phyloP scores from a whole-genome alignment of 2,797 vertebrate genomes.

The Acanthopagrus latus region DNA sequence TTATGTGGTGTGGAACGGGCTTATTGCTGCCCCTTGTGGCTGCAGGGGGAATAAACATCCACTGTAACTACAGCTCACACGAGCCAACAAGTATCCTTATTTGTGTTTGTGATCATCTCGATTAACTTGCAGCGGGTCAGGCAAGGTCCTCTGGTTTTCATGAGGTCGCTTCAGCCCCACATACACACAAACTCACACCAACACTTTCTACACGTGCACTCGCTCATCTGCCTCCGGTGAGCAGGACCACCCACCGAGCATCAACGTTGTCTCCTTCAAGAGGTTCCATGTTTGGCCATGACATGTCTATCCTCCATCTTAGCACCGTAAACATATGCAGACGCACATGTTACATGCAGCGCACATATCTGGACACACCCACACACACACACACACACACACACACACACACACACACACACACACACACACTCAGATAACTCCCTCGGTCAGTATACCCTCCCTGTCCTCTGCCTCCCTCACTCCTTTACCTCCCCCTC shows the following conservation, averaged over 20 bases:
- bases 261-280: constrained; percentile 33
- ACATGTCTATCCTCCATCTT: constrained; percentile 60
- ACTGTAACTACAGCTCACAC: background rate
- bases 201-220: constrained; percentile 23
- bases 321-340: constrained; percentile 54
- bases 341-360: constrained; percentile 30
- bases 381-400: too few species aligned
- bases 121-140: background rate
- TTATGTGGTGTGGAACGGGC: too few species aligned
- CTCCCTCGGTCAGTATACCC: background rate
- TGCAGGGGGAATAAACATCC: background rate
- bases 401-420: background rate
- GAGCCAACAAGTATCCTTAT: background rate
- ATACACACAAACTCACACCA: constrained; percentile 7
- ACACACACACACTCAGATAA: constrained; percentile 30
- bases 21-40: background rate
- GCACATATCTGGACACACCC: constrained; percentile 6
- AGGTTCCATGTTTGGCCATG: constrained; percentile 69
- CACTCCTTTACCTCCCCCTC: background rate
- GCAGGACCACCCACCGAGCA: constrained; percentile 63
- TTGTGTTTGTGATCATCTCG: background rate
- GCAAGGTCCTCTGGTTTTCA: constrained; percentile 12
- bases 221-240: constrained; percentile 22
- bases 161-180: background rate
- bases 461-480: constrained; percentile 18